These are phyloP conservation scores for Psephotus haematonotus DNA, from an alignment of 2,113 vertebrate genomes.

Conservation along the genomic window DNA sequence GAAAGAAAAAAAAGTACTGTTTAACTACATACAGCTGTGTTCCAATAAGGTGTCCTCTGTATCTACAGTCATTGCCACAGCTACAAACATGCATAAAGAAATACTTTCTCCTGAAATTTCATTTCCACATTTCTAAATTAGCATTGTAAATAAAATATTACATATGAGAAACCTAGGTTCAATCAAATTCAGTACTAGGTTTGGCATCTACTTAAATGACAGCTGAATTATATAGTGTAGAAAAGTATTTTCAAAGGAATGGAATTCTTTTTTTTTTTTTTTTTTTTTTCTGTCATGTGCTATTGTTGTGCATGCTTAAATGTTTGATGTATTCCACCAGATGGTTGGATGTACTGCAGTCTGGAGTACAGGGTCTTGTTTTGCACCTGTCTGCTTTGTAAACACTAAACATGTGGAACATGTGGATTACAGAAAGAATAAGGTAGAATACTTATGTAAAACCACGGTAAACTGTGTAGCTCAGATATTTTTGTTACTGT, in stretches of 20 bases:
- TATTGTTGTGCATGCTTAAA: neutral
- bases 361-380: neutral
- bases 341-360: neutral
- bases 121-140: neutral
- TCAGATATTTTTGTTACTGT: neutral
- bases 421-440: neutral
- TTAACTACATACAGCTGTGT: neutral
- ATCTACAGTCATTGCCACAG: neutral
- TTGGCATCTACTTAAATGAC: neutral
- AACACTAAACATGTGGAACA: neutral
- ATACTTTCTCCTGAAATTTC: neutral
- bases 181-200: neutral
- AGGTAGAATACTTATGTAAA: neutral
- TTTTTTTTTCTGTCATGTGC: neutral
- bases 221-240: neutral
- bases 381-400: neutral
- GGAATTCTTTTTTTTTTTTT: neutral
- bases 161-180: neutral
- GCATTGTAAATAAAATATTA: neutral
- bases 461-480: neutral
- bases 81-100: neutral
- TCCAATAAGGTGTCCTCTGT: neutral
- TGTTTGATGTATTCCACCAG: neutral
- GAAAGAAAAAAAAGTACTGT: neutral
- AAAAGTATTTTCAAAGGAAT: neutral